Evolutionary conservation across 2,888 invertebrate species (phyloP).

Genomic region (Apantesis nais): DNA sequence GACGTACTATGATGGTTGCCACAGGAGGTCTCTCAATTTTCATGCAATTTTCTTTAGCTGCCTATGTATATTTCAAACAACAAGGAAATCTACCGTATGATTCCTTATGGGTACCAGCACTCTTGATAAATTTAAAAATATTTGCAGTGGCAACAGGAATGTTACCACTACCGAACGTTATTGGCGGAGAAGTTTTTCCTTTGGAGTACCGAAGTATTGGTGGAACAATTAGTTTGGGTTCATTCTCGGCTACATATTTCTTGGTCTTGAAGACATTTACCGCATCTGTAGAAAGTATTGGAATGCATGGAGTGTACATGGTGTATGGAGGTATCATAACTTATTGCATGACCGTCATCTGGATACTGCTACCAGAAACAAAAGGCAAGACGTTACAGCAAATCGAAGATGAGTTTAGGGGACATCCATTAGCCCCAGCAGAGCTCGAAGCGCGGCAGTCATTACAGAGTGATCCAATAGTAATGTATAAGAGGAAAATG

Average conservation of each 20-base stretch:
- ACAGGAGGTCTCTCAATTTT: slow-evolving; percentile 84
- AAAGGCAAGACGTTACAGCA: slow-evolving; percentile 87
- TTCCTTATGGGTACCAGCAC: slow-evolving; percentile 71
- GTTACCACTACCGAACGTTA: slow-evolving; percentile 88
- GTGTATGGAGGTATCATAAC: slow-evolving; percentile 82
- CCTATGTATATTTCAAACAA: slow-evolving; percentile 62
- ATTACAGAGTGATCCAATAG: slow-evolving; percentile 51
- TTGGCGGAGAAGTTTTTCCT: slow-evolving; percentile 89
- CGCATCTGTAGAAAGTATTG: slow-evolving; percentile 73
- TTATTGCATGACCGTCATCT: slow-evolving; percentile 79
- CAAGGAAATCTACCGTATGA: slow-evolving; percentile 53
- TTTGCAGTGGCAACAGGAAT: slow-evolving; percentile 84
- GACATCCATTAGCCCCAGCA: slow-evolving; percentile 44
- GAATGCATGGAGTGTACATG: slow-evolving; percentile 83
- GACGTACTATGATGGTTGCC: slow-evolving; percentile 85
- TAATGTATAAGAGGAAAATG: slow-evolving; percentile 53
- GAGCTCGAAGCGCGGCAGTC: slow-evolving; percentile 51
- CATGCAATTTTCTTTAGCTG: slow-evolving; percentile 83
- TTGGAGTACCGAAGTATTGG: slow-evolving; percentile 85
- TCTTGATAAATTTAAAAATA: slow-evolving; percentile 81
- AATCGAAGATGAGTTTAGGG: slow-evolving; percentile 85
- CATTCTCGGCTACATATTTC: slow-evolving; percentile 85
- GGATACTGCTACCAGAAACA: slow-evolving; percentile 87
- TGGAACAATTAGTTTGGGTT: slow-evolving; percentile 84
- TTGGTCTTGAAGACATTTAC: slow-evolving; percentile 87